Evolutionary conservation across 2,888 invertebrate genomes (phyloP).

Genomic region (Lottia scabra): DNA sequence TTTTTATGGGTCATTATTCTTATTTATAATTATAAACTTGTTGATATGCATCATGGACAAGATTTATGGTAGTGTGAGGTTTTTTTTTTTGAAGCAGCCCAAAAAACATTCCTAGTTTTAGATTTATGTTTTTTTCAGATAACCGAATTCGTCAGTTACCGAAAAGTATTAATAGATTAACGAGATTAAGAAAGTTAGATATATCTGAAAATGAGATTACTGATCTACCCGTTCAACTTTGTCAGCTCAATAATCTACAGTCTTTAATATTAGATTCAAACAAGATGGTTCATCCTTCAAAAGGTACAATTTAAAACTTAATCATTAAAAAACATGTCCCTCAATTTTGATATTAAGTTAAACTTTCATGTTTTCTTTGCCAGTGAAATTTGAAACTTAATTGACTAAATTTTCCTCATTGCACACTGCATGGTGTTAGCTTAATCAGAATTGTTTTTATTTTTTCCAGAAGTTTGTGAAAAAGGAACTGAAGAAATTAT

Average conservation of each 20-base stretch:
- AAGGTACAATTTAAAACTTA: conserved; percentile 29
- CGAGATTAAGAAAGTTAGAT: conserved; percentile 56
- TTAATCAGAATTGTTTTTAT: conserved; percentile 2
- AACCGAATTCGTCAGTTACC: conserved; percentile 61
- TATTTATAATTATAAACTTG: no score
- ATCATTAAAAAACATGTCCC: no score
- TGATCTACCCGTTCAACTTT: conserved; percentile 73
- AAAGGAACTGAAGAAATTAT: conserved; percentile 78
- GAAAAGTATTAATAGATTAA: conserved; percentile 46
- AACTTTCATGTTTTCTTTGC: no score
- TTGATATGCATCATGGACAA: no score
- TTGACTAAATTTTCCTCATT: no score
- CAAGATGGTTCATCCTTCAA: conserved; percentile 77
- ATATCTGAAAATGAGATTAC: conserved; percentile 60
- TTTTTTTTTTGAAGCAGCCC: no score
- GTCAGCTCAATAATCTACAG: conserved; percentile 76
- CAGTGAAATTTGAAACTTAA: no score
- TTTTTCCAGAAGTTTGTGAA: conserved; percentile 73
- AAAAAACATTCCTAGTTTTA: no score
- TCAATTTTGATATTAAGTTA: no score
- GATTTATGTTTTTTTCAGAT: conserved; percentile 45
- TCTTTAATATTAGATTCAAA: conserved; percentile 76
- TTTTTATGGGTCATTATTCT: no score
- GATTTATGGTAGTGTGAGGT: no score
- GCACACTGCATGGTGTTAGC: no score